Evolutionary conservation across 2,113 vertebrate species (phyloP).

Genomic region (Poeciliopsis turrubarensis): DNA sequence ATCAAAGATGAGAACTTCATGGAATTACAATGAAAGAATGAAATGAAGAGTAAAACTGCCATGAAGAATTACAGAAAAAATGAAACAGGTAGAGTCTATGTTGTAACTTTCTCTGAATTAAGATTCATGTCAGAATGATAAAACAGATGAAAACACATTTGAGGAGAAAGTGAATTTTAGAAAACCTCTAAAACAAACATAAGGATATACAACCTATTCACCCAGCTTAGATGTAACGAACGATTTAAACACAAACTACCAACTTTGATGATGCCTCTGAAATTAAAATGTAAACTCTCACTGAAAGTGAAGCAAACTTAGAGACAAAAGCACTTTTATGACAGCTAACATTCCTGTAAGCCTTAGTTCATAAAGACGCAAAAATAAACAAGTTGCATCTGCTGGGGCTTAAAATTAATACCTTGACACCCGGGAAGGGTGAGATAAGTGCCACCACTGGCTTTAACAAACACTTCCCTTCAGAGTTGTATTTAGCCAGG

Average conservation of each 20-base stretch:
- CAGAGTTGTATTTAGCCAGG: too few relatives aligned
- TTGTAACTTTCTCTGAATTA: neutral
- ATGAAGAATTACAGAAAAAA: neutral
- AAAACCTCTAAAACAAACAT: too few relatives aligned
- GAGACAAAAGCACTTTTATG: conserved; percentile 1
- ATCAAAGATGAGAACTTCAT: neutral
- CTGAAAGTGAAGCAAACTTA: neutral
- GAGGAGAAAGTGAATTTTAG: neutral
- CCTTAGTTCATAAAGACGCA: conserved; percentile 33
- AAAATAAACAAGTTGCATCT: conserved; percentile 61
- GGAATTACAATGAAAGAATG: neutral
- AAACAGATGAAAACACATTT: neutral
- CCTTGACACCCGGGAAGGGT: conserved; percentile 31
- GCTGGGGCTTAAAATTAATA: conserved; percentile 63
- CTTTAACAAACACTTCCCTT: conserved; percentile 3
- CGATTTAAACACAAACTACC: neutral
- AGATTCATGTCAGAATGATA: neutral
- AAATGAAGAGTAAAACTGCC: neutral
- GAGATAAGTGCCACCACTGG: conserved; percentile 14
- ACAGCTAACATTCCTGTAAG: conserved; percentile 20
- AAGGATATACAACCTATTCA: too few relatives aligned
- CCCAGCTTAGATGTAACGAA: neutral
- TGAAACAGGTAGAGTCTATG: neutral
- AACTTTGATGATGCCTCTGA: neutral
- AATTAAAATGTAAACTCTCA: neutral